Base-by-base conservation (phyloP, 2,888 invertebrate genomes). In the Achlya flavicornis region DNA sequence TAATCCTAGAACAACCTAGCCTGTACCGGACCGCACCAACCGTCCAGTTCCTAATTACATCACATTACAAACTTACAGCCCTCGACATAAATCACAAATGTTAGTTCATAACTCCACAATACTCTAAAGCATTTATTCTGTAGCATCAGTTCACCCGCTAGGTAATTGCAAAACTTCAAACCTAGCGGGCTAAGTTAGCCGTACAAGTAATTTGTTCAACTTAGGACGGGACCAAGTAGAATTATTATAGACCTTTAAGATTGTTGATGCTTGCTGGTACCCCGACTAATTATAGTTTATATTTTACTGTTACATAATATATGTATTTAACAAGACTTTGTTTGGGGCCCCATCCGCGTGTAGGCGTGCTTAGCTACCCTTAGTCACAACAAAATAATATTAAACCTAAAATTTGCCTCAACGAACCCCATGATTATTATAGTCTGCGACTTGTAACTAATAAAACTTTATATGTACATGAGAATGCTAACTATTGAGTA, bases 161-260 rank as follows among this genome's bases (percentile, higher is more conserved):
- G 61, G 62, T 66, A 68, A 66, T 68, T 68, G 63, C 63, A 63
- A 66, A 68, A 68, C 68, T 68, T 68, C 57, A 64, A 63, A 58
- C 64, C 58, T 48, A 38, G 59, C 59, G 59, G 61, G 35, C 26
- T 41, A 43, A 61, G 60, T 57, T 58, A 33, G 61, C 32, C 53
- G 53, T 53, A 63, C 53, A 38, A 61, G 61, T 63, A 62, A 66
- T 65, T 65, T 53, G 48, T 57, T 46, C 46, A 63, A 57, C 63
- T 57, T 61, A 64, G 64, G 59, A 58, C 53, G 3, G 53, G 53
- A n/a, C 63, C 62, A 62, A 58, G 58, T 26, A 62, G 57, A 68
- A 66, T 68, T 66, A 66, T 68, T 64, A 61, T 62, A 62, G 61
- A 62, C 62, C 63, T 61, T 61, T 35, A 58, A 61, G 61, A 26